Conservation (phyloP, 2,113 vertebrate species). For the Aptenodytes forsteri region DNA sequence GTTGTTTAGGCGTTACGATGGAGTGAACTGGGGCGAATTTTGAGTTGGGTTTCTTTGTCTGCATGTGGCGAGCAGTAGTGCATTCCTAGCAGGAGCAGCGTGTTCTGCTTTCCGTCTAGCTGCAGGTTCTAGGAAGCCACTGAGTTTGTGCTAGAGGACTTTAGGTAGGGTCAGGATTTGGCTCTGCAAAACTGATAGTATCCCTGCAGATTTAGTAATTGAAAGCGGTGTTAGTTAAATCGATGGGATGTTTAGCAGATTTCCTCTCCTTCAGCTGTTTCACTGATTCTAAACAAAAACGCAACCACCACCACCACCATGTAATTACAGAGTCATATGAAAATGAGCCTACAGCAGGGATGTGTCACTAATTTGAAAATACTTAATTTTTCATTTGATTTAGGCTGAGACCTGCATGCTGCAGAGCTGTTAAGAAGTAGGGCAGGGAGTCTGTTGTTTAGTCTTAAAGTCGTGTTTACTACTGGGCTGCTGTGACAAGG, state of each 20-base stretch:
- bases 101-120: neutral
- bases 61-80: neutral
- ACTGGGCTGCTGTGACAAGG: conserved; percentile 36
- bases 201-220: neutral
- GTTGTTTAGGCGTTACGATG: neutral
- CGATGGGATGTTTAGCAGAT: neutral
- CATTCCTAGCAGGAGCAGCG: neutral
- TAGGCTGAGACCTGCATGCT: neutral
- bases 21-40: neutral
- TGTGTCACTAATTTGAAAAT: neutral
- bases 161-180: neutral
- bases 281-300: neutral
- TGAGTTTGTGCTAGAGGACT: neutral
- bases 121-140: neutral
- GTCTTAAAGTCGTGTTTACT: neutral
- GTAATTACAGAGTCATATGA: neutral
- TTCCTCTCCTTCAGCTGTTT: neutral
- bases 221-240: neutral
- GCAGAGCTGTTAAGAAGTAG: neutral
- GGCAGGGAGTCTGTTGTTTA: neutral
- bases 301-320: neutral
- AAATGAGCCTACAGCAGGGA: neutral
- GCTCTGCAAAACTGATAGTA: neutral
- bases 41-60: conserved; percentile 7
- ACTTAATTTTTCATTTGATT: neutral